Evolutionary conservation across 2,888 invertebrate species (phyloP).

Genomic region (Idaea straminata): DNA sequence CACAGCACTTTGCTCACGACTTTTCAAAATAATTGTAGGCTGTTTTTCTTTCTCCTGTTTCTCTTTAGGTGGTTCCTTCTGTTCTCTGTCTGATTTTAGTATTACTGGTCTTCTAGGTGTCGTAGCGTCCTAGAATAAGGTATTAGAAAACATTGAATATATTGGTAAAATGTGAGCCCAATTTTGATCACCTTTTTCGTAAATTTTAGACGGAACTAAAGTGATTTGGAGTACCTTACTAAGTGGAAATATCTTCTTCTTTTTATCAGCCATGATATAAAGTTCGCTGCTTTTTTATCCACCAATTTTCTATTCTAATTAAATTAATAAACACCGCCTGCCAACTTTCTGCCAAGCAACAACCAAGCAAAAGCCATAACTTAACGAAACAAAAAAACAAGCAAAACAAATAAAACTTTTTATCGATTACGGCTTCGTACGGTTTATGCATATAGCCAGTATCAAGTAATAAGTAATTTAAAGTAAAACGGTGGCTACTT

Average conservation of each 20-base stretch:
- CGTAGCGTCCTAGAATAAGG: conserved; percentile 54
- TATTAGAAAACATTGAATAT: conserved; percentile 6
- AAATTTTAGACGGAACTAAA: background rate
- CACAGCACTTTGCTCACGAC: conserved; percentile 79
- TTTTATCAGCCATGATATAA: conserved; percentile 63
- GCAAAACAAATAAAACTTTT: too few relatives aligned
- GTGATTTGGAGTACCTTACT: conserved; percentile 35
- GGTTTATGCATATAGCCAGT: too few relatives aligned
- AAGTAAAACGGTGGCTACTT: too few relatives aligned
- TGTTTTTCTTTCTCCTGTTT: conserved; percentile 74
- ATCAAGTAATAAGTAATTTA: too few relatives aligned
- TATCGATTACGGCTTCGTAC: too few relatives aligned
- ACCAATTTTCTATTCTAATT: too few relatives aligned
- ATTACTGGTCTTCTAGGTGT: conserved; percentile 65
- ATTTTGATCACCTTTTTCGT: background rate
- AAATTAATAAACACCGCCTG: too few relatives aligned
- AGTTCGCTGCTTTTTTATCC: background rate
- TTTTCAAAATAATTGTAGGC: conserved; percentile 85
- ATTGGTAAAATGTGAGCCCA: conserved; percentile 1
- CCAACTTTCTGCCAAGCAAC: too few relatives aligned
- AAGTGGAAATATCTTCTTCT: conserved; percentile 70
- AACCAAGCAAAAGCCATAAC: too few relatives aligned
- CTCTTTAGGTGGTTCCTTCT: conserved; percentile 60
- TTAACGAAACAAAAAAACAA: too few relatives aligned
- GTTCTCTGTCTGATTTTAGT: conserved; percentile 73